Evolutionary conservation across 2,888 invertebrate genomes (phyloP).

Genomic region (Eupelmus urozonus): DNA sequence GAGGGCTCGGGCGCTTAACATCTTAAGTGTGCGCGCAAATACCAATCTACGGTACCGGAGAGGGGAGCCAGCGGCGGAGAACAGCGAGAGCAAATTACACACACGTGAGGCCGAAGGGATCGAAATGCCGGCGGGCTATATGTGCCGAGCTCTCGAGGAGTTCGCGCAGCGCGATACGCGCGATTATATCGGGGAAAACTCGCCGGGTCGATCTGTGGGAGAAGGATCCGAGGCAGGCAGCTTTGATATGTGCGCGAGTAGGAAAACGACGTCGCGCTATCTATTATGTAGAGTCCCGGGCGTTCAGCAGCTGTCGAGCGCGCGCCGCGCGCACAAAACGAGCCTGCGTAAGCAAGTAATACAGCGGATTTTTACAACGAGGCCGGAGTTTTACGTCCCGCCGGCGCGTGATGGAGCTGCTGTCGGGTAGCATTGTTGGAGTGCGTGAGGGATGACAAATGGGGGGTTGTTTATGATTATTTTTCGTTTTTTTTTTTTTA

Average conservation of each 20-base stretch:
- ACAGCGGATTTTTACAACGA: too few species aligned
- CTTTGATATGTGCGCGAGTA: too few species aligned
- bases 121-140: neutral
- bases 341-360: too few species aligned
- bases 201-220: too few species aligned
- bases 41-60: neutral
- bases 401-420: neutral
- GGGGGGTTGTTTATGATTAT: constrained; percentile 27
- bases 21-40: neutral
- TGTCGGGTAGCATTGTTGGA: constrained; percentile 20
- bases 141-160: neutral
- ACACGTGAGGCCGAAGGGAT: constrained; percentile 10
- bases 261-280: constrained; percentile 1
- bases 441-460: constrained; percentile 26
- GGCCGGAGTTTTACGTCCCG: constrained; percentile 11
- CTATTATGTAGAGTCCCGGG: constrained; percentile 10
- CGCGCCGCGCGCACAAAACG: too few species aligned
- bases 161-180: too few species aligned
- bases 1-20: neutral
- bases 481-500: neutral
- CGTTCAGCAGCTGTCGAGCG: too few species aligned
- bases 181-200: too few species aligned
- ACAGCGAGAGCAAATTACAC: constrained; percentile 28
- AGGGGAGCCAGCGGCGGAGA: neutral
- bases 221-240: too few species aligned